Percentiles rank a stretch among this genome's conserved stretches.
Conservation (phyloP, 2,888 invertebrate genomes). For the Miltochrista miniata region DNA sequence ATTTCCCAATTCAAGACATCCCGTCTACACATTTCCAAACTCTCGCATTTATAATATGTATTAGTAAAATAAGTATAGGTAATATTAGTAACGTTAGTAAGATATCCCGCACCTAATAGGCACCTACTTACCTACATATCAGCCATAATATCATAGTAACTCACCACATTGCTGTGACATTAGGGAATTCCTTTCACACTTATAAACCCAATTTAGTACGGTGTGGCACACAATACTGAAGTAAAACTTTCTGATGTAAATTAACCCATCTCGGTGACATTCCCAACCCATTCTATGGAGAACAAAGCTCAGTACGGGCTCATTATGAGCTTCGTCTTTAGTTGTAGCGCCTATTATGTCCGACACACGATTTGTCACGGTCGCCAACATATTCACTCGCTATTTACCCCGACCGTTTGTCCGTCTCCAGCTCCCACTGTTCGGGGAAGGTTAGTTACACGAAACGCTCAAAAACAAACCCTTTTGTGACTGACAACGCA, state of each 20-base stretch:
- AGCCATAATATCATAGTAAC: too few relatives aligned
- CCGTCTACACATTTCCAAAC: too few relatives aligned
- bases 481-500: conserved; percentile 58
- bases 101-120: too few relatives aligned
- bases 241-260: conserved; percentile 43
- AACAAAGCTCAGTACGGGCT: conserved; percentile 40
- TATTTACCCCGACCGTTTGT: conserved; percentile 41
- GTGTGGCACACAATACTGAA: conserved; percentile 36
- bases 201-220: conserved; percentile 33
- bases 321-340: conserved; percentile 42
- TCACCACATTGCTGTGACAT: background rate
- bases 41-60: too few relatives aligned
- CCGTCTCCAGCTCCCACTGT: conserved; percentile 41
- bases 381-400: conserved; percentile 29
- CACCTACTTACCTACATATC: too few relatives aligned
- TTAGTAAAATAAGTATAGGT: too few relatives aligned
- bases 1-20: too few relatives aligned
- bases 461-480: conserved; percentile 48
- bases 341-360: conserved; percentile 37
- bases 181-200: conserved; percentile 27
- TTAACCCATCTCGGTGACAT: conserved; percentile 41
- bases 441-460: conserved; percentile 48
- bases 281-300: conserved; percentile 30
- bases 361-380: conserved; percentile 45
- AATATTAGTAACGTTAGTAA: too few relatives aligned